Evolutionary conservation across 2,888 invertebrate genomes (phyloP).

Genomic region (Chaitophorus viminalis): DNA sequence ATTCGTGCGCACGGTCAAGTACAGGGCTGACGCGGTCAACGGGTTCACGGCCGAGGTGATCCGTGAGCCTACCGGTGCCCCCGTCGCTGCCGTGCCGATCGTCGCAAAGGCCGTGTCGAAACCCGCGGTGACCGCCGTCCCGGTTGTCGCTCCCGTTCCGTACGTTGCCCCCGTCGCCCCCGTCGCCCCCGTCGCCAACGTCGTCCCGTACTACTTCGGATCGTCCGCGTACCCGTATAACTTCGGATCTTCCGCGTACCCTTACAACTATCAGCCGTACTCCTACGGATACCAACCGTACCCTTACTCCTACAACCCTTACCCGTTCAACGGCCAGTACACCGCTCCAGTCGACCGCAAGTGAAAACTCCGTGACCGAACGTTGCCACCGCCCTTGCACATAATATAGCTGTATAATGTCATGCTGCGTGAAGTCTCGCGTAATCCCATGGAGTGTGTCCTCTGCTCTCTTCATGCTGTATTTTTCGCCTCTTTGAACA

Average conservation of each 20-base stretch:
- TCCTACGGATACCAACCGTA: constrained; percentile 15
- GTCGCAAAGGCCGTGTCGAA: constrained; percentile 6
- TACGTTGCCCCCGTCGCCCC: background rate
- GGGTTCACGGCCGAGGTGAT: constrained; percentile 65
- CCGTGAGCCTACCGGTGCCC: background rate
- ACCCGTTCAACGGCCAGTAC: constrained; percentile 36
- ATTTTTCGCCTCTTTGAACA: background rate
- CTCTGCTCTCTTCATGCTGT: background rate
- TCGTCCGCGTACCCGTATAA: constrained; percentile 62
- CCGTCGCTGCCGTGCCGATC: background rate
- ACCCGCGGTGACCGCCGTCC: background rate
- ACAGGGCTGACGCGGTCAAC: constrained; percentile 65
- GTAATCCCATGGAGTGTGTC: too few species aligned
- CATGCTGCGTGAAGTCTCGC: too few species aligned
- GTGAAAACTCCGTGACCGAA: background rate
- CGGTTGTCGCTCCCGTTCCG: background rate
- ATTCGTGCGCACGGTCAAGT: constrained; percentile 64
- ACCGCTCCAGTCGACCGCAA: background rate
- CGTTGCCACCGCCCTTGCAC: too few species aligned
- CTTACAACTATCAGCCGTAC: constrained; percentile 64
- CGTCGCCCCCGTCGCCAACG: constrained; percentile 49
- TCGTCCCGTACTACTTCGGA: constrained; percentile 24
- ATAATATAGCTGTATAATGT: too few species aligned
- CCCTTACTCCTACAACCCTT: constrained; percentile 64
- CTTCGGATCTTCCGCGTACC: constrained; percentile 63